Conservation (phyloP, 1,140 invertebrate genomes). For the Leguminivora glycinivorella region DNA sequence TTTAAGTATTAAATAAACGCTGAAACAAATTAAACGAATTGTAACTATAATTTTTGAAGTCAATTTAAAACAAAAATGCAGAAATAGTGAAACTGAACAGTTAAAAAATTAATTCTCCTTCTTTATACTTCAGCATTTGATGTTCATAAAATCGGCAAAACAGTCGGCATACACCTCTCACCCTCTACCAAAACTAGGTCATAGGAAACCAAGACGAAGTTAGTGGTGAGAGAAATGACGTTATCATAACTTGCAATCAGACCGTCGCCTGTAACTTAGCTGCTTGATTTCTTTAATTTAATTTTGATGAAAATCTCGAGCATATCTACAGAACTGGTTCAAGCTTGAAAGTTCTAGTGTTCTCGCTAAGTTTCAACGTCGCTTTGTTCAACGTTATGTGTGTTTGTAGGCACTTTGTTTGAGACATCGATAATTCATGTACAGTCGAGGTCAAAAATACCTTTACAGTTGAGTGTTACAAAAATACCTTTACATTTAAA, state of each 20-base stretch:
- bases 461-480: too few species aligned
- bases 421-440: too few species aligned
- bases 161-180: slow-evolving; percentile 11
- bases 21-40: too few species aligned
- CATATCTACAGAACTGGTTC: neutral
- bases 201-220: slow-evolving; percentile 28
- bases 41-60: too few species aligned
- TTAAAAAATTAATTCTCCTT: too few species aligned
- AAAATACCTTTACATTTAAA: too few species aligned
- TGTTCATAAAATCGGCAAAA: neutral
- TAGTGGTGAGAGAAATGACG: slow-evolving; percentile 22
- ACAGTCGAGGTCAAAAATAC: too few species aligned
- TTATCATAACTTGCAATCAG: slow-evolving; percentile 23
- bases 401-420: too few species aligned
- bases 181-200: slow-evolving; percentile 13
- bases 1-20: too few species aligned
- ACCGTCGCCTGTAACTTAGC: slow-evolving; percentile 10
- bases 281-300: slow-evolving; percentile 24
- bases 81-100: too few species aligned
- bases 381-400: too few species aligned
- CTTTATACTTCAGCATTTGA: neutral
- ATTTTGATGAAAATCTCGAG: slow-evolving; percentile 21
- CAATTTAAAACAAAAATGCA: too few species aligned
- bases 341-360: slow-evolving; percentile 1
- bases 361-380: neutral